Percentiles rank a stretch among this genome's conserved stretches.
Conservation (phyloP, 2,113 vertebrate species). For the Callopanchax toddi region DNA sequence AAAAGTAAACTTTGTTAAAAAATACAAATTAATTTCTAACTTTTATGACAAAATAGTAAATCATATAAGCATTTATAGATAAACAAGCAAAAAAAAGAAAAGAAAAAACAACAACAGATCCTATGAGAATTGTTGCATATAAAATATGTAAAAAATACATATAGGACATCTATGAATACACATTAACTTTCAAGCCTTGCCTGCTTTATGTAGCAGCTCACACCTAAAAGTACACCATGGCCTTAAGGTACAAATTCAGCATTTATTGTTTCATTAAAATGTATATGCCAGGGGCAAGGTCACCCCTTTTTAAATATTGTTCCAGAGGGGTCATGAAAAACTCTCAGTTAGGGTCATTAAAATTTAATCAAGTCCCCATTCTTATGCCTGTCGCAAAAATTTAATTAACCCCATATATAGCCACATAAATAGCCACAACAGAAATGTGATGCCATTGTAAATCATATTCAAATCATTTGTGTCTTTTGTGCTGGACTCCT, state of each 20-base stretch:
- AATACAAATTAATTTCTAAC: no score
- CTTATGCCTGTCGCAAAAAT: conserved; percentile 26
- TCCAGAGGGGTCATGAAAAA: conserved; percentile 46
- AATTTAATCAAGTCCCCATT: conserved; percentile 49
- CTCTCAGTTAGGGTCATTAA: conserved; percentile 33
- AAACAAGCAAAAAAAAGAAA: neutral
- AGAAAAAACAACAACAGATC: neutral
- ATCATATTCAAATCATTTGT: conserved; percentile 5
- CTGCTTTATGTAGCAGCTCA: conserved; percentile 20
- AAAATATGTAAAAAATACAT: neutral
- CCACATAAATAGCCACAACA: conserved; percentile 32
- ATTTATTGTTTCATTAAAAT: conserved; percentile 65
- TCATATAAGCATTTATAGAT: no score
- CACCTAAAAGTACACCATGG: conserved; percentile 26
- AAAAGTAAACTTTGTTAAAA: no score
- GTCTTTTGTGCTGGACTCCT: neutral
- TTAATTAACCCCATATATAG: conserved; percentile 37
- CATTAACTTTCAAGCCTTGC: conserved; percentile 9
- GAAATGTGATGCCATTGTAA: conserved; percentile 5
- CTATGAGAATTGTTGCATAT: neutral
- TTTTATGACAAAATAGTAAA: no score
- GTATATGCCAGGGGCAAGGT: conserved; percentile 55
- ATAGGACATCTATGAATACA: conserved; percentile 2
- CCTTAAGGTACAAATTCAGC: conserved; percentile 53
- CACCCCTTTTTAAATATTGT: conserved; percentile 43